Conservation (phyloP, 1,140 invertebrate genomes). For the Drosophila repleta region DNA sequence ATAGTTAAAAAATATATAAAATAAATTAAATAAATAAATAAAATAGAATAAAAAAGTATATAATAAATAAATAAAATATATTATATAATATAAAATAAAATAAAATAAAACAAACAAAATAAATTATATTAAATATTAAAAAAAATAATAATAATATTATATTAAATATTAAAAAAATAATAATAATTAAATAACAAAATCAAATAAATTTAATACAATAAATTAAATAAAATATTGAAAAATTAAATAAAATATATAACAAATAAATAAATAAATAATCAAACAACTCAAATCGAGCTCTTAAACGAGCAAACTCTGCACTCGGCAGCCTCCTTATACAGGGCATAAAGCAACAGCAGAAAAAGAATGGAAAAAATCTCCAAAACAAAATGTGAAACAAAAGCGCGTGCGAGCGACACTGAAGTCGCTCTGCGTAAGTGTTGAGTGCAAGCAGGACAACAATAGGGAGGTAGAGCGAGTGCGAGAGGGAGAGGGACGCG, state of each 20-base stretch:
- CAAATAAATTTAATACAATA: not conserved
- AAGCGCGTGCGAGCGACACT: conserved; percentile 48
- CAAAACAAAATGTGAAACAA: conserved; percentile 62
- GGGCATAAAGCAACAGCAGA: conserved; percentile 21
- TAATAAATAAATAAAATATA: no score
- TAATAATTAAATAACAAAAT: not conserved
- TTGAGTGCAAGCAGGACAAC: conserved; percentile 61
- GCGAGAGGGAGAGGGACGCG: conserved; percentile 28
- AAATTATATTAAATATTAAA: no score
- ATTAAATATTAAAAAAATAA: no score
- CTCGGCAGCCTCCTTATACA: not conserved
- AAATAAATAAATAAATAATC: no score
- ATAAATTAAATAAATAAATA: no score
- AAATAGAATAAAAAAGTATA: no score
- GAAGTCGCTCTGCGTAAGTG: conserved; percentile 30
- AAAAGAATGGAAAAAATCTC: conserved; percentile 28
- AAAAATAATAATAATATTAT: not conserved
- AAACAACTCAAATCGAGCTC: no score
- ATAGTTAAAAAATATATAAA: no score
- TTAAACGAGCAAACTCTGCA: not conserved
- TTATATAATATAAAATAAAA: no score
- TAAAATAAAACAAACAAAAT: no score
- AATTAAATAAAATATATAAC: no score
- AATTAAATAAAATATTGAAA: no score
- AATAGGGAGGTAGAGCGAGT: conserved; percentile 1